These are phyloP conservation scores for Limenitis camilla DNA, from an alignment of 2,888 invertebrate species.

Conservation along the genomic window DNA sequence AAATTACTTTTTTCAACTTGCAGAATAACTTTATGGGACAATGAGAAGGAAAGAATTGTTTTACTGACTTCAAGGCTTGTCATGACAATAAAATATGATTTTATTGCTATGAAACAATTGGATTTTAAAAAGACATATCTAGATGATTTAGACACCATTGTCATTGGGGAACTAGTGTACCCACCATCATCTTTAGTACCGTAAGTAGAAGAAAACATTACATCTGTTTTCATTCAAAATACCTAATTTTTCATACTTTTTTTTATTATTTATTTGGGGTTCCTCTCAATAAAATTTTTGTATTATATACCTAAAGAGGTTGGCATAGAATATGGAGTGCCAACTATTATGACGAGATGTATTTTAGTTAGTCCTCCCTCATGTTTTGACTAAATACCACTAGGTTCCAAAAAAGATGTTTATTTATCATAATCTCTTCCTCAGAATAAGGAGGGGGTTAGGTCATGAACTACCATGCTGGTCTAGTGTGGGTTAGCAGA, in stretches of 20 bases:
- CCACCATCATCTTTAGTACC: slow-evolving; percentile 87
- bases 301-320: no score
- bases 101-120: slow-evolving; percentile 84
- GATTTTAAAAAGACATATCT: slow-evolving; percentile 81
- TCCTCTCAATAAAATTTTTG: no score
- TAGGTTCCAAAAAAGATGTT: no score
- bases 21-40: slow-evolving; percentile 91
- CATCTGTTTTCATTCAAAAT: slow-evolving; percentile 1
- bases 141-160: slow-evolving; percentile 80
- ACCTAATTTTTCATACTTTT: not conserved
- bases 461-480: not conserved
- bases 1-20: no score
- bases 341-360: no score
- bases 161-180: slow-evolving; percentile 86
- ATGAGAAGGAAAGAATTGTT: slow-evolving; percentile 86
- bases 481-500: no score
- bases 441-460: no score
- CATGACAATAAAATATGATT: slow-evolving; percentile 87
- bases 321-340: no score
- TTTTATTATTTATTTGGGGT: not conserved
- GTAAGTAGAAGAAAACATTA: slow-evolving; percentile 76
- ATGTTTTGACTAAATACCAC: no score
- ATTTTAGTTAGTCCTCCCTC: no score
- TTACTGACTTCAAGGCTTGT: slow-evolving; percentile 82
- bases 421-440: no score